Evolutionary conservation across 2,113 vertebrate species (phyloP).

Genomic region (Oxygymnocypris stewartii): DNA sequence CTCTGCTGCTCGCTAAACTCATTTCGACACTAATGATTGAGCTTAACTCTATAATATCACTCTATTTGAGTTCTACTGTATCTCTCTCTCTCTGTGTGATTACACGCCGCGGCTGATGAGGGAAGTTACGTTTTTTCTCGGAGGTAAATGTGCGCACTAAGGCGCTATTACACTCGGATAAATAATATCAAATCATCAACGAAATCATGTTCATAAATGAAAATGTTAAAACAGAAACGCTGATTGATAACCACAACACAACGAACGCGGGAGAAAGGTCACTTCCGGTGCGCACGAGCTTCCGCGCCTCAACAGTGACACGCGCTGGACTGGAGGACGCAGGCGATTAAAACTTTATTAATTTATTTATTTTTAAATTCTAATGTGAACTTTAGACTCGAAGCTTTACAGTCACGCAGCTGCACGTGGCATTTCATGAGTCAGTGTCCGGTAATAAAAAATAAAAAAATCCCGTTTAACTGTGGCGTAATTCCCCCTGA

Average conservation of each 20-base stretch:
- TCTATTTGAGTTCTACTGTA: background rate
- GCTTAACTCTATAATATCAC: background rate
- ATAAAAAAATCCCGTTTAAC: background rate
- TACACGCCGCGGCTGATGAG: background rate
- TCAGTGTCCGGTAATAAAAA: background rate
- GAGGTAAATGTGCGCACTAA: background rate
- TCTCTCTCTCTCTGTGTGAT: too few species aligned
- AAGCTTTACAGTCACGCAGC: background rate
- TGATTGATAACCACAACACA: background rate
- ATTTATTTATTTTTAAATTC: too few species aligned
- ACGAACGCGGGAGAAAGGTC: background rate
- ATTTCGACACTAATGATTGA: slow-evolving; percentile 59
- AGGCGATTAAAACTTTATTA: too few species aligned
- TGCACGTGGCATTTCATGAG: background rate
- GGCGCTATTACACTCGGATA: background rate
- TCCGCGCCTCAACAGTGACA: background rate
- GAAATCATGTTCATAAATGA: background rate
- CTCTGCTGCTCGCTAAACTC: slow-evolving; percentile 82
- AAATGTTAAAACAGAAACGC: background rate
- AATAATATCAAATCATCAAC: background rate
- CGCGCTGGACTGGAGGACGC: background rate
- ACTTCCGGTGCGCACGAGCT: slow-evolving; percentile 1
- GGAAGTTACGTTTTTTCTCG: background rate
- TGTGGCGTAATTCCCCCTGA: background rate
- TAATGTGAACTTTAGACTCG: background rate